Conservation (phyloP, 2,888 invertebrate genomes). For the Lasioglossum leucozonium region DNA sequence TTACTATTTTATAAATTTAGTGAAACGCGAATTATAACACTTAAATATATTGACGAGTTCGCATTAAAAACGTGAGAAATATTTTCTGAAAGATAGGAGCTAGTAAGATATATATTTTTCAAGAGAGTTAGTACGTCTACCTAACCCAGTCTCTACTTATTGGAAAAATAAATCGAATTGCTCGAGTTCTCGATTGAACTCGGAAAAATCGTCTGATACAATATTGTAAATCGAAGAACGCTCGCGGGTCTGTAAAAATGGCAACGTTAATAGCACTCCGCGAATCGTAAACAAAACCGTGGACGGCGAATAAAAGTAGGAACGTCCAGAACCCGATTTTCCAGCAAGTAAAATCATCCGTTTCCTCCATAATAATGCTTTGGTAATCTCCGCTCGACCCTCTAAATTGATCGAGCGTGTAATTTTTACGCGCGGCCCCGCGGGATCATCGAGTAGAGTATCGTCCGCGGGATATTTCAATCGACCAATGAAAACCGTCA, state of each 20-base stretch:
- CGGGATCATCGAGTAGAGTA: too few relatives aligned
- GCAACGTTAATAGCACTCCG: neutral
- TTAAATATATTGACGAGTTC: neutral
- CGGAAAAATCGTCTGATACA: neutral
- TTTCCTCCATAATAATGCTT: conserved; percentile 3
- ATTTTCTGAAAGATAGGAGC: neutral
- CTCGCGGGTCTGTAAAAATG: neutral
- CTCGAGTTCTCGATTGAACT: neutral
- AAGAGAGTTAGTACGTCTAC: neutral
- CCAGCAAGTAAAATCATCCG: neutral
- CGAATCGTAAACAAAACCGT: neutral
- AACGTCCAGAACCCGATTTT: neutral
- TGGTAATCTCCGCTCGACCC: too few relatives aligned
- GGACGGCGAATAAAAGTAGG: neutral
- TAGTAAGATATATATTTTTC: too few relatives aligned
- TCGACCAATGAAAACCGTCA: neutral
- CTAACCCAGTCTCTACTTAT: neutral
- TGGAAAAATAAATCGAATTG: neutral
- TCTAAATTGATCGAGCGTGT: neutral
- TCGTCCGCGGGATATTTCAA: neutral
- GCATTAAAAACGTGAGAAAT: too few relatives aligned
- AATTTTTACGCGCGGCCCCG: neutral
- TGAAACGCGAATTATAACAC: neutral
- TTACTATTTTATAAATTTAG: too few relatives aligned
- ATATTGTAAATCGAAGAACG: neutral